Base-by-base conservation (phyloP, 2,888 invertebrate genomes). In the Agriopis aurantiaria region DNA sequence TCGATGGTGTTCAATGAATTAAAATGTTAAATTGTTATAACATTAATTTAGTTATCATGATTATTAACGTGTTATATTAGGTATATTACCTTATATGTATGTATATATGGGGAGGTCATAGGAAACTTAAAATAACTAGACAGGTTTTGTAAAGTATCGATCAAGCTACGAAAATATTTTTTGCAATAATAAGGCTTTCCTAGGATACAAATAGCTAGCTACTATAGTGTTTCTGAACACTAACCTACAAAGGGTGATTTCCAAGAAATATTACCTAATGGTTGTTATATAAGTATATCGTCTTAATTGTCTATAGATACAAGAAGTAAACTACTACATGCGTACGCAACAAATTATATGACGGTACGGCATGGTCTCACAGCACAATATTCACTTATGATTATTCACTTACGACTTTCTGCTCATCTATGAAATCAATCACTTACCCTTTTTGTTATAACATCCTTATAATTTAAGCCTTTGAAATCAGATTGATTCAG, bases 361-460 rank as follows among this genome's bases (percentile, higher is more conserved):
- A 83, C 84, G 82, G 81, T 76, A 83, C 84, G 82, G 81, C 75
- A 85, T 84, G 82, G 78, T 85, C 81, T 87, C 87, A 87, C 87
- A 87, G 87, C 86, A 86, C 86, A 83, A 83, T 83, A 84, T 84
- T 85, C 71, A 74, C 63, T 71, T 71, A 70, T n/a, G 12, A 48
- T 53, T 53, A 51, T 43, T 41, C 17, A n/a, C 46, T 58, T 58
- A 17, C 23, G 8, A 48, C 46, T 46, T 40, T 17, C n/a, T 46
- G 51, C 43, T 51, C 12, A 33, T 68, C 63, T 23, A 63, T 23
- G 66, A 62, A 56, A 63, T 49, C 40, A 65, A 72, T 61, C 40
- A 59, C 57, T 52, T 62, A 49, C 41, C 56, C 23, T 49, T 53
- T 56, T 55, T 5, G n/a, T 48, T n/a, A 12, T n/a, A 48, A 8